A percentile compares a stretch with the other conserved stretches of the same genome.
These are phyloP conservation scores for Cephus sareptanus DNA, from an alignment of 2,888 invertebrate genomes.

Conservation along the genomic window DNA sequence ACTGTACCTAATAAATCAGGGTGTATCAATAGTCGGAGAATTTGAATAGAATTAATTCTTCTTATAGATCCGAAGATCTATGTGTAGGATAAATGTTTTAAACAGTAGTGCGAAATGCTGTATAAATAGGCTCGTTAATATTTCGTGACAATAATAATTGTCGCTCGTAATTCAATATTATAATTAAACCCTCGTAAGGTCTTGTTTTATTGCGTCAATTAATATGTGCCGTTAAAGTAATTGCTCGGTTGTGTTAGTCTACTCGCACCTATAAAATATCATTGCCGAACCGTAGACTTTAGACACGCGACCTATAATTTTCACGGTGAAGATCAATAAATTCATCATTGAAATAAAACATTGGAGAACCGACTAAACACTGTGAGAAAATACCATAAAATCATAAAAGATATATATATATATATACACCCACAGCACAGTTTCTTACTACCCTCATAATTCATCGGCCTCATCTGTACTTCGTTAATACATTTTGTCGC, in stretches of 20 bases:
- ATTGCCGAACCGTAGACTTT: conserved; percentile 19
- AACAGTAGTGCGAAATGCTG: too few relatives aligned
- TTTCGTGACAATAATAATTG: conserved; percentile 56
- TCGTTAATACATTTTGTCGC: conserved; percentile 17
- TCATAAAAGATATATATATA: too few relatives aligned
- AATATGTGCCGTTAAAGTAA: conserved; percentile 59
- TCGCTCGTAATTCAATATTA: conserved; percentile 61
- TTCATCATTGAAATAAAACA: too few relatives aligned
- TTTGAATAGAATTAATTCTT: too few relatives aligned
- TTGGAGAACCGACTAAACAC: too few relatives aligned
- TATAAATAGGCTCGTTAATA: conserved; percentile 35
- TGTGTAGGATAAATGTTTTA: too few relatives aligned
- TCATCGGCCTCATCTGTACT: conserved; percentile 23
- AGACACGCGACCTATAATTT: conserved; percentile 35
- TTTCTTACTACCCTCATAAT: conserved; percentile 3
- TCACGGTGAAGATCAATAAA: conserved; percentile 1
- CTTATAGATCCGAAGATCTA: too few relatives aligned
- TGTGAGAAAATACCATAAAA: too few relatives aligned
- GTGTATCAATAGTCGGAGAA: too few relatives aligned
- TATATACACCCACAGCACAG: too few relatives aligned
- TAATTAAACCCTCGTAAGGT: conserved; percentile 58
- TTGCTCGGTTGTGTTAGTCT: conserved; percentile 37
- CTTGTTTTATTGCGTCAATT: conserved; percentile 56
- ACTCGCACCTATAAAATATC: conserved; percentile 38
- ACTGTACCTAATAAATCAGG: too few relatives aligned